Base-by-base conservation (phyloP, 2,113 vertebrate species). In the Choloepus hoffmanni region DNA sequence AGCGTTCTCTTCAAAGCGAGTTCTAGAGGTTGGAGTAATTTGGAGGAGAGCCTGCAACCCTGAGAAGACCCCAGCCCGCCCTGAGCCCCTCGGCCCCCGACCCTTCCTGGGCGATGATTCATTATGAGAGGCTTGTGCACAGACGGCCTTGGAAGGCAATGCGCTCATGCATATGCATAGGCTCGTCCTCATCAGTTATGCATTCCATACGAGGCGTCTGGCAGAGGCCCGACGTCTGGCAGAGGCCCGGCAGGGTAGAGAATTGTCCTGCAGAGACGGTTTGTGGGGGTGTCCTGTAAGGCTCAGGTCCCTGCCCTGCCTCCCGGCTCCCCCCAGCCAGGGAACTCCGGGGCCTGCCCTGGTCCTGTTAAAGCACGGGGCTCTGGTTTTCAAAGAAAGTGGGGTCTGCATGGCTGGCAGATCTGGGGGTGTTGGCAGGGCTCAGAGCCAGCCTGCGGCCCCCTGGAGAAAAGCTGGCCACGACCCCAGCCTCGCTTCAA, bases 121-220 rank as follows among this genome's bases (percentile, higher is more conserved):
- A 93, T 92, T 78, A 55, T 36, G 15, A 3, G 26, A 79, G 63
- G 90, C 82, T 60, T 97, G 92, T 33, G 95, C 88, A 78, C 83
- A 97, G 96, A 50, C 4, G 65, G 85, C 86, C 91, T 97, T 90
- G 89, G 95, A 94, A 97, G 96, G 88, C 88, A 94, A 48, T n/a
- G 87, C 53, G 91, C 92, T 95, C 97, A 95, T 96, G 90, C 96
- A 96, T 97, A 94, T 97, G 91, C 95, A 97, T 48, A 13, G 15
- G 28, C 58, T 26, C 84, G 72, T 36, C 30, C 70, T 96, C 83
- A 98, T 98, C 85, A 96, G 98, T 98, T 92, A 98, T 98, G 97
- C 96, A 97, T 97, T 90, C 78, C 77, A 43, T 26, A 36, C 0
- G 50, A 88, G 93, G 0, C 85, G 94, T 98, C 97, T 94, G 83